Conservation (phyloP, 1,140 invertebrate species). For the Hycleus phaleratus region DNA sequence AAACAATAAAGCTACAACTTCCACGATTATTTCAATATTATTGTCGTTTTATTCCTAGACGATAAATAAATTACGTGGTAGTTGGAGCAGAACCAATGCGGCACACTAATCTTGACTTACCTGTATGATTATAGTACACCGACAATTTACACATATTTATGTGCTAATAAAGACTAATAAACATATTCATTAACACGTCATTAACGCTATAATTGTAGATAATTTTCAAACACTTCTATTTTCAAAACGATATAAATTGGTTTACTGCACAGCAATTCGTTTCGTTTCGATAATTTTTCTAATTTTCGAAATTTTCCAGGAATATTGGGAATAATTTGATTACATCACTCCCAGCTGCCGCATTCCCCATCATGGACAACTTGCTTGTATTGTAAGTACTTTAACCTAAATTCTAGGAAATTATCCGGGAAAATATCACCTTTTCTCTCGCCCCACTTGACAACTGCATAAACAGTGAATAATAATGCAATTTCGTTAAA, state of each 20-base stretch:
- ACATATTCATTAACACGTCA: conserved; percentile 17
- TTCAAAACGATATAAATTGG: too few relatives aligned
- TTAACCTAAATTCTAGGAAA: not conserved
- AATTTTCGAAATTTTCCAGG: conserved; percentile 44
- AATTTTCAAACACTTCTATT: too few relatives aligned
- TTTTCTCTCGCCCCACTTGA: too few relatives aligned
- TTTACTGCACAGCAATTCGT: too few relatives aligned
- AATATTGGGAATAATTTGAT: conserved; percentile 61
- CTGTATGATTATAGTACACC: conserved; percentile 10
- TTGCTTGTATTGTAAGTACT: conserved; percentile 60
- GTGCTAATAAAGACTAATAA: conserved; percentile 15
- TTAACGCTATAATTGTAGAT: conserved; percentile 20
- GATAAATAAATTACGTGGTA: conserved; percentile 6
- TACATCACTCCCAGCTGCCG: conserved; percentile 51
- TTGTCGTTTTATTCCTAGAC: too few relatives aligned
- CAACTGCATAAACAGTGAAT: too few relatives aligned
- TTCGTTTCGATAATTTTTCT: not conserved
- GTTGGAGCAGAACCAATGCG: conserved; percentile 10
- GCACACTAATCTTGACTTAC: conserved; percentile 12
- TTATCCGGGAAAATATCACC: too few relatives aligned
- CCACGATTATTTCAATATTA: too few relatives aligned
- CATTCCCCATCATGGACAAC: conserved; percentile 53
- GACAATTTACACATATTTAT: conserved; percentile 15
- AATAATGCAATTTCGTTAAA: too few relatives aligned
- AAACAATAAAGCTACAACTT: too few relatives aligned